A percentile compares a stretch with the other conserved stretches of the same genome.
Evolutionary conservation across 2,888 invertebrate genomes (phyloP).

Genomic region (Cheilosia grossa): DNA sequence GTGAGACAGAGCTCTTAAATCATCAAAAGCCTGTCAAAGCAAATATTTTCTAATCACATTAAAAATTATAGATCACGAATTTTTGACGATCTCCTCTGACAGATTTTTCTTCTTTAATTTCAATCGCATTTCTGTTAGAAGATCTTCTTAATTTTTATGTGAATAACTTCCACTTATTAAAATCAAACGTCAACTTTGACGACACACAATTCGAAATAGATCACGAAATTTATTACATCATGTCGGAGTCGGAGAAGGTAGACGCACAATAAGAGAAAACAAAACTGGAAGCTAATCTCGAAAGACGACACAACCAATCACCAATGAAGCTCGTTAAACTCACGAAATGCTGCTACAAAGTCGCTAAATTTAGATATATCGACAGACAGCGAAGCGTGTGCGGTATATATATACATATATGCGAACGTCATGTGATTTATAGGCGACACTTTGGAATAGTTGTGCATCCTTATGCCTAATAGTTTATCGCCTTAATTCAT

Average conservation of each 20-base stretch:
- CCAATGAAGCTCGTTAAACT: constrained; percentile 20
- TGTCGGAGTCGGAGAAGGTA: too few relatives aligned
- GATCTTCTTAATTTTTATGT: constrained; percentile 24
- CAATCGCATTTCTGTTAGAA: constrained; percentile 28
- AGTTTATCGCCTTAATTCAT: constrained; percentile 67
- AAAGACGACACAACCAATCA: constrained; percentile 42
- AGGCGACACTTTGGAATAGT: constrained; percentile 40
- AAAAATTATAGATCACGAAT: too few relatives aligned
- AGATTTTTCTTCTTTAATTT: constrained; percentile 3
- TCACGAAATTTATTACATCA: constrained; percentile 44
- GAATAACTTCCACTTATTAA: constrained; percentile 36
- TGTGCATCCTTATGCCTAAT: constrained; percentile 58
- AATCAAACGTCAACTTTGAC: constrained; percentile 45
- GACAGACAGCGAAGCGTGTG: constrained; percentile 10
- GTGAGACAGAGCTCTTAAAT: too few relatives aligned
- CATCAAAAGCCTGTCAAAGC: too few relatives aligned
- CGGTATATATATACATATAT: not conserved
- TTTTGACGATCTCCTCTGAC: not conserved
- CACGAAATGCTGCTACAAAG: constrained; percentile 16
- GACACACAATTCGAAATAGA: constrained; percentile 11
- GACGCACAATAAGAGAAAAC: constrained; percentile 4
- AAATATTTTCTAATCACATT: too few relatives aligned
- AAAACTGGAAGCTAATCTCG: constrained; percentile 23
- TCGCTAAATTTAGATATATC: constrained; percentile 57
- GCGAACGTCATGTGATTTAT: constrained; percentile 51